phyloP scores from a whole-genome alignment of 1,140 invertebrate genomes.

The Nixonia krombeini region DNA sequence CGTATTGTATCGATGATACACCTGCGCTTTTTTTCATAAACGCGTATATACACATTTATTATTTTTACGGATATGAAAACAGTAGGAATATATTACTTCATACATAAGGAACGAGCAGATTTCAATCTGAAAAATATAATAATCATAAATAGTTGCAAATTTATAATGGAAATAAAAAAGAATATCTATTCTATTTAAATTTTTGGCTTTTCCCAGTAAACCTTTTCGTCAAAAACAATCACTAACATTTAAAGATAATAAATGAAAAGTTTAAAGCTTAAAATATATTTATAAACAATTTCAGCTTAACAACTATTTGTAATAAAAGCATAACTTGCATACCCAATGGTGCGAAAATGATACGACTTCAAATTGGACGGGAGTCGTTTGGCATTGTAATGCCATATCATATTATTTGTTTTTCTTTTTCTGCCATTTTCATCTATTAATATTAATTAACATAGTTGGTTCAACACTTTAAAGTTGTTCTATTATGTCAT shows the following conservation, averaged over 20 bases:
- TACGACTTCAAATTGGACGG: constrained; percentile 26
- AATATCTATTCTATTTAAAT: neutral
- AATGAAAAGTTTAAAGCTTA: too few species aligned
- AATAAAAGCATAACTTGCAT: neutral
- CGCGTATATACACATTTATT: neutral
- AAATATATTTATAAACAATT: neutral
- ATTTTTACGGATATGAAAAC: neutral
- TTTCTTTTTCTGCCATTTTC: neutral
- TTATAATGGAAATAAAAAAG: neutral
- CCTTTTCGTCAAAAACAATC: too few species aligned
- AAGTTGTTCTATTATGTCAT: constrained; percentile 69
- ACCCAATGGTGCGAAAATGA: constrained; percentile 28
- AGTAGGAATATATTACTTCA: neutral
- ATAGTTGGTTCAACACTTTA: constrained; percentile 21
- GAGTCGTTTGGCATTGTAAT: constrained; percentile 33
- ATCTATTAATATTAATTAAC: constrained; percentile 2
- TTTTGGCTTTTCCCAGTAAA: too few species aligned
- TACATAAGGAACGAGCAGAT: neutral
- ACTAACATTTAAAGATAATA: too few species aligned
- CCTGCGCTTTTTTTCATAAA: neutral
- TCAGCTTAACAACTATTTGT: neutral
- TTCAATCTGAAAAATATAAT: neutral
- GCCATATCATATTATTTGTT: constrained; percentile 6
- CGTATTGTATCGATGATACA: too few species aligned
- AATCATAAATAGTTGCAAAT: neutral